Base-by-base conservation (phyloP, 2,888 invertebrate genomes). In the Noctua pronuba region DNA sequence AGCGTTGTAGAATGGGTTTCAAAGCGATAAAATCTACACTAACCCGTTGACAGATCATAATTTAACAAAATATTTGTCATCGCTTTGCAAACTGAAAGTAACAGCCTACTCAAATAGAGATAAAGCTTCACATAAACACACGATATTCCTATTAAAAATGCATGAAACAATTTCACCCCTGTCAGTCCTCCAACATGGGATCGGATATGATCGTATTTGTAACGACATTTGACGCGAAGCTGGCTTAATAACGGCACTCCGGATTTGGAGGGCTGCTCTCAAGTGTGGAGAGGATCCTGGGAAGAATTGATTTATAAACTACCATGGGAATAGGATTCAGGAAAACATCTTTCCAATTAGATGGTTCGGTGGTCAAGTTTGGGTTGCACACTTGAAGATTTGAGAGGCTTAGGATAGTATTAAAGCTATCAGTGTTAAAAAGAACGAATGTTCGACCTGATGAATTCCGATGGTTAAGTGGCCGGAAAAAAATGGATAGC, bases 201-300 rank as follows among this genome's bases (percentile, higher is more conserved):
- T 79, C 64, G 67, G 76, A 82, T 80, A 86, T 86, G 77, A 83
- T 77, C 73, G 73, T 74, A 85, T 83, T 82, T 81, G 78, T 81
- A 82, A 77, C 72, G 71, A 80, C 80, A 74, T 77, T 83, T 73
- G 71, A 75, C 55, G 38, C 21, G 46, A 66, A 69, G 52, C 77
- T 73, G 80, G 79, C 38, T 77, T 73, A 44, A 66, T 75, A 73
- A 83, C 73, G 28, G 55, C 75, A 58, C 72, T 72, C 55, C 52
- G 52, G 73, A 18, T 68, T 66, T 76, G 31, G 31, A 77, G 73
- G 31, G 69, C 21, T 60, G 65, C 75, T 35, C 74, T 78, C 49
- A 38, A 73, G 28, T 46, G 60, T 44, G 55, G 28, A 78, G 80
- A 52, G 70, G 73, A 41, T 13, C 0, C 58, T 52, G 65, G 18